Conservation (phyloP, 1,140 invertebrate genomes). For the Lasioglossum albipes region DNA sequence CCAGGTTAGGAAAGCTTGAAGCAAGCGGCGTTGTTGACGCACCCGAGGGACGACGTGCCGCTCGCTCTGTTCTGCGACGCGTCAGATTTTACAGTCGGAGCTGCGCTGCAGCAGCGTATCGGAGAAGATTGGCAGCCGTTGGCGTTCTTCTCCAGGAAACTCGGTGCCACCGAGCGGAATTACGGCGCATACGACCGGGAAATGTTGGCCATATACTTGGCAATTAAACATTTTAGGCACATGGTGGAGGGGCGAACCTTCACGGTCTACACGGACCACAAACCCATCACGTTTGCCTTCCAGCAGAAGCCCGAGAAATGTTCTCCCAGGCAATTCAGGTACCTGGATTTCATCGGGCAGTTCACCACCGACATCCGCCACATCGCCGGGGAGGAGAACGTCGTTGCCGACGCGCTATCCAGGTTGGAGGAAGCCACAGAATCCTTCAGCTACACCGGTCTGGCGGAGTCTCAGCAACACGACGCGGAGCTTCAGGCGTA, state of each 20-base stretch:
- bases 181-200: no score
- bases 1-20: not conserved
- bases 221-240: not conserved
- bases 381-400: not conserved
- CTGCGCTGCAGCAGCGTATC: not conserved
- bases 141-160: no score
- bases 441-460: not conserved
- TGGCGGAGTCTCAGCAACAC: not conserved
- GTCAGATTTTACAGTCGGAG: not conserved
- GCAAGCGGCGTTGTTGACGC: not conserved
- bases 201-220: not conserved
- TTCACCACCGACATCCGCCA: no score
- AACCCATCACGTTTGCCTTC: not conserved
- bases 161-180: no score
- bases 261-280: conserved; percentile 8
- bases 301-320: not conserved
- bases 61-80: not conserved
- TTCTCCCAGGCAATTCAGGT: not conserved
- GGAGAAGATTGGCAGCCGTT: no score
- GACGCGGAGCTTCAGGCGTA: not conserved
- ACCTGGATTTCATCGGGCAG: conserved; percentile 1
- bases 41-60: not conserved
- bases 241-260: not conserved
- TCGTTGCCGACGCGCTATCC: not conserved
- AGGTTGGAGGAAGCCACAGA: not conserved